Evolutionary conservation across 2,113 vertebrate species (phyloP).

Genomic region (Fulmarus glacialis): DNA sequence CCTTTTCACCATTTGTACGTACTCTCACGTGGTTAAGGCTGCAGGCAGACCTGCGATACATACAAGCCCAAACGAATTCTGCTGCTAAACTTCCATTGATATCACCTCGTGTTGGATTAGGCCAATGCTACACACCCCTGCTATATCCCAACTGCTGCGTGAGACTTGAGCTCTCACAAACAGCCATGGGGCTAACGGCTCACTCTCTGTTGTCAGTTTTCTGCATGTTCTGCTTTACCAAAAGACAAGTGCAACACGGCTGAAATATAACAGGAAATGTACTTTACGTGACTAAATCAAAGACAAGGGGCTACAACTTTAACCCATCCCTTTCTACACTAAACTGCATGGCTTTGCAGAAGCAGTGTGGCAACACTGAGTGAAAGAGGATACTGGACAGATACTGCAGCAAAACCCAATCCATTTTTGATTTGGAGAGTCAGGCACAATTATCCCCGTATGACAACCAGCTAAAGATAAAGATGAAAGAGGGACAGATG

Average conservation of each 20-base stretch:
- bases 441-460: background rate
- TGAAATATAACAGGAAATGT: background rate
- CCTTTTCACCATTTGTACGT: background rate
- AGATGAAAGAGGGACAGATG: background rate
- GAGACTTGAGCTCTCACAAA: background rate
- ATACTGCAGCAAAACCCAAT: background rate
- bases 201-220: background rate
- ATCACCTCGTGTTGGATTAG: background rate
- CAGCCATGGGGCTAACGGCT: background rate
- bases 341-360: background rate
- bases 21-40: background rate
- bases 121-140: too few relatives aligned
- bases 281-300: background rate
- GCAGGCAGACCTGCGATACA: background rate
- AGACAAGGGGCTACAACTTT: background rate
- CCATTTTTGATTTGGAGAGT: background rate
- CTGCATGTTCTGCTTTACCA: background rate
- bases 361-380: background rate
- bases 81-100: background rate
- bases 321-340: background rate
- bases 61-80: background rate
- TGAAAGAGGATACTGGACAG: background rate
- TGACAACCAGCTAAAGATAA: background rate
- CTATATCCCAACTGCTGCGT: background rate
- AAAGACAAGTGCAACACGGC: background rate